Base-by-base conservation (phyloP, 2,888 invertebrate species). In the Aradus depressus region DNA sequence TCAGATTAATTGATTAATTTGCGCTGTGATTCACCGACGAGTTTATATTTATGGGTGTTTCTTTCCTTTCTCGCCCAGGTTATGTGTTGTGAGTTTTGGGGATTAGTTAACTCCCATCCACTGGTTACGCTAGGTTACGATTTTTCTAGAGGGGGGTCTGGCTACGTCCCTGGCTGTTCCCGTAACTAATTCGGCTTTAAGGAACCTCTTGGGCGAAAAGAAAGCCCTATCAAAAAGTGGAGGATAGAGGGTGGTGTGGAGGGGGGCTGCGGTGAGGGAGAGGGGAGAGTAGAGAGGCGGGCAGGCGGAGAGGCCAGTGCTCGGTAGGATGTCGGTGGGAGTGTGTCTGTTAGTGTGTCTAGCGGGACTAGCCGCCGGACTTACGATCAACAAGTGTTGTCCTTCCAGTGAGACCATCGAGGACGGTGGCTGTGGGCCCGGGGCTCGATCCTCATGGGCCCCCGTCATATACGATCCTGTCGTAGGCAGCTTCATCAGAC, bases 381-480 rank as follows among this genome's bases (percentile, higher is more conserved):
- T 61, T 35, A 48, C 58, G 35, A 67, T 76, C 41, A 68, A 74
- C 58, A 72, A 74, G 63, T 79, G 75, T 64, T 78, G 77, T 62
- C 71, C 67, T 22, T 65, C 68, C 54, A 73, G 72, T 42, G 74
- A 75, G 62, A 67, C 68, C 57, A 65, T 74, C 55, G 67, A 67
- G 55, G 64, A 62, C 52, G 65, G 62, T 53, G 64, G 67, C 42
- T 67, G 69, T 63, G 59, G 59, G 44, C 57, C 63, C 34, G 62
- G 63, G 4, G 61, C 58, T 12, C 63, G 66, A 2, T 63, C 66
- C 45, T 57, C 64, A 2, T 80, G 79, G 77, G 66, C 71, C 34
- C 79, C 81, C 4, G 57, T 58, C 31, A 57, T 60, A 21, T 60
- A 56, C 50, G 55, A 58, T 12, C 55, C 57, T 10, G 16, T 10